Evolutionary conservation across 2,113 vertebrate genomes (phyloP).

Genomic region (Brachyistius frenatus): DNA sequence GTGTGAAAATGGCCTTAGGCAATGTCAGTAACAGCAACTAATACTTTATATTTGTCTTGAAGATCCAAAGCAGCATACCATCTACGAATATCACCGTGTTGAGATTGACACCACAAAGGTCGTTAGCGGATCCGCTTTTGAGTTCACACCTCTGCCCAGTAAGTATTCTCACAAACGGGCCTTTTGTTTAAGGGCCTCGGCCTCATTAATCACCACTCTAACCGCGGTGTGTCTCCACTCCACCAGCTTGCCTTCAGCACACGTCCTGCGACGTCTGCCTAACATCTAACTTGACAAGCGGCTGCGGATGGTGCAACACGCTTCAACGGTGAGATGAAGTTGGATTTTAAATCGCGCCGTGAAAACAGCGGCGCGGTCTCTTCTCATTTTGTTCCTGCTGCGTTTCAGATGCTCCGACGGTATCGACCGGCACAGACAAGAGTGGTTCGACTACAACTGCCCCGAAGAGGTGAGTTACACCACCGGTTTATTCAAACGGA

Average conservation of each 20-base stretch:
- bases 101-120: slow-evolving; percentile 90
- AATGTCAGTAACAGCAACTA: not conserved
- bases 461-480: slow-evolving; percentile 87
- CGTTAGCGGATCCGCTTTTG: slow-evolving; percentile 86
- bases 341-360: not conserved
- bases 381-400: slow-evolving; percentile 25
- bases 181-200: not conserved
- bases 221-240: slow-evolving; percentile 5
- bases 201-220: not conserved
- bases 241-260: slow-evolving; percentile 92
- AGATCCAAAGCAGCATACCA: slow-evolving; percentile 88
- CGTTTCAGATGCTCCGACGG: slow-evolving; percentile 93
- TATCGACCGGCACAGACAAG: slow-evolving; percentile 92
- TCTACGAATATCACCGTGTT: slow-evolving; percentile 95
- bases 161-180: slow-evolving; percentile 70
- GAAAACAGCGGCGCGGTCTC: not conserved
- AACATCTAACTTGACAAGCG: slow-evolving; percentile 86
- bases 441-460: slow-evolving; percentile 93
- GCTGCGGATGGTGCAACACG: slow-evolving; percentile 95
- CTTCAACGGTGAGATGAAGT: slow-evolving; percentile 88
- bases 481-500: no score
- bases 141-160: slow-evolving; percentile 94
- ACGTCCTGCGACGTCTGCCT: slow-evolving; percentile 88
- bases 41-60: slow-evolving; percentile 24
- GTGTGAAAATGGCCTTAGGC: no score